These are phyloP conservation scores for Stenolophus ochropezus DNA, from an alignment of 2,888 invertebrate genomes.

Conservation along the genomic window DNA sequence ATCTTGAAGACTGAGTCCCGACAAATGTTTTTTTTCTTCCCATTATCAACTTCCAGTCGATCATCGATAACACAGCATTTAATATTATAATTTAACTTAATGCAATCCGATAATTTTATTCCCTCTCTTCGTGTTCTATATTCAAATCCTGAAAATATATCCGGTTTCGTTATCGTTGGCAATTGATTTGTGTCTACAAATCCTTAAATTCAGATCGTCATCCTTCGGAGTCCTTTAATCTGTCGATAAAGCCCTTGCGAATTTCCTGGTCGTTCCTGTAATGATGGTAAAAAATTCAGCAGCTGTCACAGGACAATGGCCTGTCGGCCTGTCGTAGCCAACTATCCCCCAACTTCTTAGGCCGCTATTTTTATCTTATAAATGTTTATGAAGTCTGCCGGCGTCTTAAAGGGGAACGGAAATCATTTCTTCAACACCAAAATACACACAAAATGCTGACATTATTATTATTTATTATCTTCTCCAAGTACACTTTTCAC, in stretches of 20 bases:
- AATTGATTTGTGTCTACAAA: background rate
- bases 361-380: background rate
- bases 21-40: no score
- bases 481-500: no score
- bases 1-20: no score
- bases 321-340: background rate
- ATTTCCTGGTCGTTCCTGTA: background rate
- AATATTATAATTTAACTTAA: no score
- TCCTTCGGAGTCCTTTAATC: background rate
- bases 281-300: background rate
- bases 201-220: background rate
- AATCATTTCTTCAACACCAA: no score
- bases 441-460: no score
- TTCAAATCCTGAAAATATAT: background rate
- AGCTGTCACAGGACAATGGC: background rate
- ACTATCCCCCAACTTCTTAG: background rate
- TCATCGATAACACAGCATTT: no score
- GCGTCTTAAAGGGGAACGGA: background rate
- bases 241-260: background rate
- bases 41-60: no score
- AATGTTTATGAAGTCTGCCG: background rate
- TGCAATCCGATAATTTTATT: no score
- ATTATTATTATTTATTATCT: no score
- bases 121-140: no score
- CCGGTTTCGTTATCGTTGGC: background rate